These are phyloP conservation scores for Haliaeetus leucogaster DNA, from an alignment of 2,113 vertebrate species.

Conservation along the genomic window DNA sequence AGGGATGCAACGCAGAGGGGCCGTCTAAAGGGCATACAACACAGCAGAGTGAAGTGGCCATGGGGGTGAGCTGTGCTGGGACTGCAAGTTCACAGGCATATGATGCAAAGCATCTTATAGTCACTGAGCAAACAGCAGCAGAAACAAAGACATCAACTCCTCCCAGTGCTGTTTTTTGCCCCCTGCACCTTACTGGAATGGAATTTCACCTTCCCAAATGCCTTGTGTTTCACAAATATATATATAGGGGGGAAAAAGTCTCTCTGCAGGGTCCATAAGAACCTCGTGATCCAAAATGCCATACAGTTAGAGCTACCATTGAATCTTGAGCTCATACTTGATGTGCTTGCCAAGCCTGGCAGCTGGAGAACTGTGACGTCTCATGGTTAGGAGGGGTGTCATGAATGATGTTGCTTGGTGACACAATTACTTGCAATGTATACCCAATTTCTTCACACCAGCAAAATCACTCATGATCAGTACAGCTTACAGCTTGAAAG, in stretches of 20 bases:
- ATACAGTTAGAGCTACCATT: background rate
- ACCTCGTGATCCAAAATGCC: background rate
- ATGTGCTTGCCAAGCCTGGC: background rate
- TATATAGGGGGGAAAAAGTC: accelerated
- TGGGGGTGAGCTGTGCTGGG: background rate
- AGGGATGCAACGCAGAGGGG: background rate
- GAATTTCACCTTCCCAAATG: background rate
- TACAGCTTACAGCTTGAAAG: background rate
- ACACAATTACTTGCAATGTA: background rate
- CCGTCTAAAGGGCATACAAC: accelerated
- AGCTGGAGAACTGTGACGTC: background rate
- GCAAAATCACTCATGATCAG: background rate
- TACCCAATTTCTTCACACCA: background rate
- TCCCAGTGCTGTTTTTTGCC: background rate
- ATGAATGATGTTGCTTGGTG: background rate
- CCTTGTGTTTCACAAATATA: background rate
- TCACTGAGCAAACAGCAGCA: background rate
- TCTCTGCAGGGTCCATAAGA: background rate
- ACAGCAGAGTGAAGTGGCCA: background rate
- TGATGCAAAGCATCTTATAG: background rate
- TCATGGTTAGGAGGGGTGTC: background rate
- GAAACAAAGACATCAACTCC: background rate
- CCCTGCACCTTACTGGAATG: background rate
- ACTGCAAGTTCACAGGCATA: accelerated
- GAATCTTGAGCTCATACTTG: background rate